Percentiles rank a stretch among this genome's conserved stretches.
Evolutionary conservation across 2,113 vertebrate genomes (phyloP).

Genomic region (Brachionichthys hirsutus): DNA sequence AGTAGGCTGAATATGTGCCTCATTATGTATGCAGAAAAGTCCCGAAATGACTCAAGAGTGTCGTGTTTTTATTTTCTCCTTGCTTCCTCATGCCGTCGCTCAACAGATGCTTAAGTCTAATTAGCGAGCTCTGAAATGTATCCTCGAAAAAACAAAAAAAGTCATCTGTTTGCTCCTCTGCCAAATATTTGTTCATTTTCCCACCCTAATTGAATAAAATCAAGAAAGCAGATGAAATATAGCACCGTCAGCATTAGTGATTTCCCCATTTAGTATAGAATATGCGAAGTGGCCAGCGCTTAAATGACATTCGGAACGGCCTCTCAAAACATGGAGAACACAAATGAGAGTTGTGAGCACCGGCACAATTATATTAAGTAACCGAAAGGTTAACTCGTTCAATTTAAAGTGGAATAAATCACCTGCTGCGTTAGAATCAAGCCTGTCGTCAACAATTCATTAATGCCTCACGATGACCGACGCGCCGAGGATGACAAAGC

Average conservation of each 20-base stretch:
- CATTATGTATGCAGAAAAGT: too few relatives aligned
- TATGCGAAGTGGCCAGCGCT: slow-evolving; percentile 65
- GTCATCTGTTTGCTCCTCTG: slow-evolving; percentile 37
- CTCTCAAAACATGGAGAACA: slow-evolving; percentile 44
- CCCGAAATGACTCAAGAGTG: too few relatives aligned
- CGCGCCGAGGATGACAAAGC: slow-evolving; percentile 51
- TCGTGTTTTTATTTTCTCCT: slow-evolving; percentile 11
- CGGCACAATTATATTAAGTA: slow-evolving; percentile 68
- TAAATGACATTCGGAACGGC: slow-evolving; percentile 59
- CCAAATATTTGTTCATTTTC: slow-evolving; percentile 63
- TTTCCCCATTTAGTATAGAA: slow-evolving; percentile 59
- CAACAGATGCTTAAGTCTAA: slow-evolving; percentile 40
- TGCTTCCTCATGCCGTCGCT: slow-evolving; percentile 3
- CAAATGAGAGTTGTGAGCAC: slow-evolving; percentile 65
- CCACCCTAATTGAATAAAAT: slow-evolving; percentile 61
- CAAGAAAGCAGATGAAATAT: slow-evolving; percentile 55
- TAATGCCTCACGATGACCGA: slow-evolving; percentile 49
- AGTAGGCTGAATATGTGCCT: neutral
- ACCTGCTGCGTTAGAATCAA: slow-evolving; percentile 10
- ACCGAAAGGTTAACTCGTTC: slow-evolving; percentile 69
- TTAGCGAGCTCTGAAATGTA: slow-evolving; percentile 43
- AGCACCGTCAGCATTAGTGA: slow-evolving; percentile 51
- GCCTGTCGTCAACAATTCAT: slow-evolving; percentile 53
- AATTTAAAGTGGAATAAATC: slow-evolving; percentile 64
- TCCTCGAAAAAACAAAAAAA: slow-evolving; percentile 38